Evolutionary conservation across 2,797 vertebrate species (phyloP), one percentile per base, ranked within the genome.

Genomic region (Poecilia gillii): DNA sequence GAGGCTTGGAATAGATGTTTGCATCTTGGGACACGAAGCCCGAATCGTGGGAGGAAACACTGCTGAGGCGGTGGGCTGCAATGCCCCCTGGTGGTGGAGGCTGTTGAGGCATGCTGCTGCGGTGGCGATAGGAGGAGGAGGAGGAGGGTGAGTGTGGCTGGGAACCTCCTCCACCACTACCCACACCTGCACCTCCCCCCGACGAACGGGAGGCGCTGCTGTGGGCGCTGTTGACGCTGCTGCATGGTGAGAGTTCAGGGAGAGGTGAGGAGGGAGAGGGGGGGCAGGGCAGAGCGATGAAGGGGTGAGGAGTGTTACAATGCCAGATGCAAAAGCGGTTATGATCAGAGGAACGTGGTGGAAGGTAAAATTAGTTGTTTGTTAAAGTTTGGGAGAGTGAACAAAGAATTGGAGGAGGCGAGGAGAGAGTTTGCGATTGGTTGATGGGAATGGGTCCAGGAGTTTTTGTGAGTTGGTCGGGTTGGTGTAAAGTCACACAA

Each of bases 1-100:
- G 98, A 0, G 98, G 97, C 91, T 99, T 99, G 96, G 98, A 99
- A 92, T 98, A 98, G 84, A 96, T 85, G 71, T 98, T 96, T 45
- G 98, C 95, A 0, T 99, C 98, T 96, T 99, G 98, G 81, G 98
- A 99, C 92, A 99, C 94, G 84, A 99, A 99, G 94, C 98, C 98
- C 0, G 98, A 99, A 92, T 99, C 98, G 3, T 99, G 98, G 43
- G 98, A 99, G 59, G 98, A 99, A 91, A 99, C 95, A 39, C 98
- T 99, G 97, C 97, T 97, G 93, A 99, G 97, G 88, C 98, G 97
- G 93, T 98, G 97, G 66, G 97, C 94, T 0, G 93, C 89, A 11
- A 93, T 90, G 85, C 96, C 51, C 82, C 96, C 88, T 0, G 87
- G 88, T 31, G 92, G 86, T 0, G 91, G 95, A 9, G 97, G 96